Evolutionary conservation across 2,113 vertebrate genomes (phyloP).

Genomic region (Hypomesus transpacificus): DNA sequence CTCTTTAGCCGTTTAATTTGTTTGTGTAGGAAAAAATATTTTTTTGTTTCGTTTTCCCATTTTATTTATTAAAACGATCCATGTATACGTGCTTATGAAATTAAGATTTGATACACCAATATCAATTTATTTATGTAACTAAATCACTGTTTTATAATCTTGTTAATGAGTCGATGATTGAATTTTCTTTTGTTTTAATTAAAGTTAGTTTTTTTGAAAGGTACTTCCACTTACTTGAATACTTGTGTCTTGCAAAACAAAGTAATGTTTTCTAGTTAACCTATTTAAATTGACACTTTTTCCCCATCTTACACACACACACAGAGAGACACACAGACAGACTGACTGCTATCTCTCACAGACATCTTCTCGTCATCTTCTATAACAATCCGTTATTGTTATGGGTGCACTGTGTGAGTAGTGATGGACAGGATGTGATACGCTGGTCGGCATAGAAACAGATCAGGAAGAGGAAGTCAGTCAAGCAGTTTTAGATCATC

Average conservation of each 20-base stretch:
- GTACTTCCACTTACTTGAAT: slow-evolving; percentile 47
- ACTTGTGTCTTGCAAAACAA: background rate
- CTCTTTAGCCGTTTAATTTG: slow-evolving; percentile 81
- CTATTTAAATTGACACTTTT: background rate
- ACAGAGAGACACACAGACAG: background rate
- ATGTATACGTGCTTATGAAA: slow-evolving; percentile 99
- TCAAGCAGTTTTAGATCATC: slow-evolving; percentile 12
- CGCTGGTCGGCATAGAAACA: slow-evolving; percentile 11
- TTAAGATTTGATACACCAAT: slow-evolving; percentile 99
- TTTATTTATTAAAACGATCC: slow-evolving; percentile 99
- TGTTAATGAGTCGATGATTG: slow-evolving; percentile 98
- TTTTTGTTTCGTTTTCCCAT: slow-evolving; percentile 79
- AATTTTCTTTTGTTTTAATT: slow-evolving; percentile 95
- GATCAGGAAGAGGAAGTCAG: slow-evolving; percentile 28
- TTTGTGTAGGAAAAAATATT: slow-evolving; percentile 82
- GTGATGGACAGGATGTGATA: background rate
- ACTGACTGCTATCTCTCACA: too few relatives aligned
- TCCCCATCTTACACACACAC: background rate
- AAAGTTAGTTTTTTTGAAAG: slow-evolving; percentile 99
- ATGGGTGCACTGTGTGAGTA: slow-evolving; percentile 18
- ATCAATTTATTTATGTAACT: slow-evolving; percentile 99
- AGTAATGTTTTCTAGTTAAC: background rate
- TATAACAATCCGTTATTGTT: slow-evolving; percentile 14
- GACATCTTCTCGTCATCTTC: background rate
- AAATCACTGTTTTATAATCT: slow-evolving; percentile 99